phyloP scores from a whole-genome alignment of 2,797 vertebrate species.

The Glyptemys insculpta region DNA sequence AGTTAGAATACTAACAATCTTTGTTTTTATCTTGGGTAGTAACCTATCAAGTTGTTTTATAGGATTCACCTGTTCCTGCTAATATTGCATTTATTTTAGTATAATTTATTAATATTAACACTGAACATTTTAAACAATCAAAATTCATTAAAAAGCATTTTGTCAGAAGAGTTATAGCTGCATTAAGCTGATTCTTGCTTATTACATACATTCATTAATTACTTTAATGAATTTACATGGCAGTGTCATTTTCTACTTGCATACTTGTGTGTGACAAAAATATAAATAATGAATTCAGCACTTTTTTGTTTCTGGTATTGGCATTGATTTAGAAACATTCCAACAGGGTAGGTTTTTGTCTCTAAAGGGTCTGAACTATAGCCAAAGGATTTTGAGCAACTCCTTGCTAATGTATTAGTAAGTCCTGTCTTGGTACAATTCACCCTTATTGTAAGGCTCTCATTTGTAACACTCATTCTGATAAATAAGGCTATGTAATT shows the following conservation, averaged over 20 bases:
- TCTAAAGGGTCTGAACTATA: not conserved
- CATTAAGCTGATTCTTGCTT: not conserved
- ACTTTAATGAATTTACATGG: not conserved
- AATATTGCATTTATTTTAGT: conserved; percentile 25
- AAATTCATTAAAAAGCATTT: not conserved
- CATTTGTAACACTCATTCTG: not conserved
- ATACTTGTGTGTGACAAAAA: conserved; percentile 28
- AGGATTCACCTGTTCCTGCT: not conserved
- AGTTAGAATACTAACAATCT: not conserved
- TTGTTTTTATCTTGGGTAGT: not conserved
- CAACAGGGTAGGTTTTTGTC: not conserved
- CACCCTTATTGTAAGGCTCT: not conserved
- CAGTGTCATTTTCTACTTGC: conserved; percentile 9
- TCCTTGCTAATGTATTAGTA: not conserved
- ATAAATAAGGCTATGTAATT: not conserved
- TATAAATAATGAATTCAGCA: not conserved
- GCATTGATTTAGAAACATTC: conserved; percentile 16
- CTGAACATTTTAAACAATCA: conserved; percentile 21
- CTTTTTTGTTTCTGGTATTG: conserved; percentile 36
- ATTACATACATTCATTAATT: not conserved
- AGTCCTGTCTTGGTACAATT: not conserved
- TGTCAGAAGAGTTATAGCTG: not conserved
- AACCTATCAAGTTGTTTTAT: not conserved
- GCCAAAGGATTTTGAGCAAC: not conserved
- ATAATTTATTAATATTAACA: conserved; percentile 4